These are phyloP conservation scores for Temnopleurus reevesii DNA, from an alignment of 53 echinoderm and acorn worm species.

Conservation along the genomic window DNA sequence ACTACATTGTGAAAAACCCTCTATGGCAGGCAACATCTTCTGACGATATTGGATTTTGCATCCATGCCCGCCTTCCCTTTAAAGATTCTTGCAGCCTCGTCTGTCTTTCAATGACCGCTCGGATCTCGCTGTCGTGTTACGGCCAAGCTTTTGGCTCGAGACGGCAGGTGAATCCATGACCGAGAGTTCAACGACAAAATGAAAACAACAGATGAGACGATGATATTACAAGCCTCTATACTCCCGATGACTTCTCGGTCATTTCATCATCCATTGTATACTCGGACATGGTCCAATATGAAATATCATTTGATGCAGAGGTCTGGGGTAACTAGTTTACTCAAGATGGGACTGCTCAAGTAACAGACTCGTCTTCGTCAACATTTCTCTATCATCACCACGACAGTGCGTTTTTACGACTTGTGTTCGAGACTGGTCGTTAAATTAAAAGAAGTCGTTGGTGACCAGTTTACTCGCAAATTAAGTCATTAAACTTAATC, in stretches of 20 bases:
- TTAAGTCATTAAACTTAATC: neutral
- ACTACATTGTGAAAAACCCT: no score
- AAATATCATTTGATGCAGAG: neutral
- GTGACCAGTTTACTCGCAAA: neutral
- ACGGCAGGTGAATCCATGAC: conserved; percentile 25
- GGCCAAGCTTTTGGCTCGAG: no score
- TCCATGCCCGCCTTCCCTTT: neutral
- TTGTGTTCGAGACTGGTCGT: neutral
- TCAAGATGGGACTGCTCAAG: neutral
- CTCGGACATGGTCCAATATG: neutral
- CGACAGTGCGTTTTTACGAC: neutral
- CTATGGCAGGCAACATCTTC: no score
- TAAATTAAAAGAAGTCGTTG: neutral
- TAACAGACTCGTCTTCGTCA: neutral
- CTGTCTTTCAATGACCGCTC: conserved; percentile 27
- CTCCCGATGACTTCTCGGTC: conserved; percentile 34
- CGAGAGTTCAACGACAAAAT: conserved; percentile 37
- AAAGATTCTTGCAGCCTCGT: neutral
- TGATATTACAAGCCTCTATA: neutral
- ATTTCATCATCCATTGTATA: neutral
- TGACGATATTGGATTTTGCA: no score
- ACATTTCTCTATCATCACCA: neutral
- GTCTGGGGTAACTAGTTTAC: neutral
- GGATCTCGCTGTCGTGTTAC: conserved; percentile 1
- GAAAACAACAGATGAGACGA: conserved; percentile 26